Percentiles rank a stretch among this genome's conserved stretches.
phyloP scores from a whole-genome alignment of 2,113 vertebrate genomes.

The Syngnathoides biaculeatus region DNA sequence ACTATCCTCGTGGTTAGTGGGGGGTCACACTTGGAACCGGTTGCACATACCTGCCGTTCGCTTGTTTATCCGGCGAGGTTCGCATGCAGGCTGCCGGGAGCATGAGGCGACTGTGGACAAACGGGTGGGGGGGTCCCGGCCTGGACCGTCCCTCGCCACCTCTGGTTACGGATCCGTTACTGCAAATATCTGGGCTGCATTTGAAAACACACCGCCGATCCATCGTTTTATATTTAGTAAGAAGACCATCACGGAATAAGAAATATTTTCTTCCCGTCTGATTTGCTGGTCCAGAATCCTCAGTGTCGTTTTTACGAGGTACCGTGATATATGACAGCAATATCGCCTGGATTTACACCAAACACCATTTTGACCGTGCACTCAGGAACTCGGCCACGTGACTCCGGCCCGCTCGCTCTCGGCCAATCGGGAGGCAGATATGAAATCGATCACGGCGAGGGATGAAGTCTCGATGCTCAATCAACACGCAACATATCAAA shows the following conservation, averaged over 20 bases:
- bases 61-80: slow-evolving; percentile 76
- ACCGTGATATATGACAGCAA: slow-evolving; percentile 97
- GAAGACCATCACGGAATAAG: slow-evolving; percentile 95
- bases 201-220: slow-evolving; percentile 80
- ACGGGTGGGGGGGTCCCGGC: slow-evolving; percentile 78
- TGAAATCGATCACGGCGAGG: slow-evolving; percentile 72
- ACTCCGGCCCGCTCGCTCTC: slow-evolving; percentile 76
- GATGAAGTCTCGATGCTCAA: slow-evolving; percentile 35
- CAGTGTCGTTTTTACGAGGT: slow-evolving; percentile 98
- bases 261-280: slow-evolving; percentile 86
- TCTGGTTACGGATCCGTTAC: no score
- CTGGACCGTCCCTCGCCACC: no score
- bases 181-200: slow-evolving; percentile 81
- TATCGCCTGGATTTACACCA: slow-evolving; percentile 97
- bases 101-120: slow-evolving; percentile 82
- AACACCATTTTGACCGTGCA: slow-evolving; percentile 90
- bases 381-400: slow-evolving; percentile 82
- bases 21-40: neutral
- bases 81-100: slow-evolving; percentile 67
- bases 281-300: slow-evolving; percentile 95
- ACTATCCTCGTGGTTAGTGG: slow-evolving; percentile 30
- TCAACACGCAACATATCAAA: slow-evolving; percentile 15
- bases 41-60: slow-evolving; percentile 83
- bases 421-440: slow-evolving; percentile 77
- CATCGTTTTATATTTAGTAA: slow-evolving; percentile 88